Evolutionary conservation across 2,113 vertebrate species (phyloP).

Genomic region (Oceanites oceanicus): DNA sequence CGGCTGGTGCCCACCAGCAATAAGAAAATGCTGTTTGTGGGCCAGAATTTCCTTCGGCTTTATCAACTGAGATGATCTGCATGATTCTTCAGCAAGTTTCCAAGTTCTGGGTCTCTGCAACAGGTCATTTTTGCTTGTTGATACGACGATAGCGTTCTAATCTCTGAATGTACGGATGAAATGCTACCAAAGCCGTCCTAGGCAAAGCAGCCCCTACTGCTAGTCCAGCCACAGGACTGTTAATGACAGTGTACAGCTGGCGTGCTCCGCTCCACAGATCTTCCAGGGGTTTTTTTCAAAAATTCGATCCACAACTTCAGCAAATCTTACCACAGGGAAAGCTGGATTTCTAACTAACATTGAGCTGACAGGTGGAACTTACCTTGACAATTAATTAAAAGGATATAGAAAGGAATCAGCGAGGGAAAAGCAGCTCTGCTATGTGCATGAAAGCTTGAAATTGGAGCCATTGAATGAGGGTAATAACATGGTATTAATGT

Average conservation of each 20-base stretch:
- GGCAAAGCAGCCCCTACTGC: background rate
- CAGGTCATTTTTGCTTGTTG: background rate
- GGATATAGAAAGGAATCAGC: background rate
- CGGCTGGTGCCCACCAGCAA: background rate
- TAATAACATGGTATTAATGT: background rate
- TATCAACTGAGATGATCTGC: background rate
- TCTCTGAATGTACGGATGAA: too few species aligned
- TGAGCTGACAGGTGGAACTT: background rate
- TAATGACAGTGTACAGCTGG: fast-evolving
- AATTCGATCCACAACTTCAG: background rate
- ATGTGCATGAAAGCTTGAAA: background rate
- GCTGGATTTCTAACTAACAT: background rate
- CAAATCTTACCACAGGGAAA: background rate
- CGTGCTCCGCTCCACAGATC: background rate
- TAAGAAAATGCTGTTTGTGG: background rate
- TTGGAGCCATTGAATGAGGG: background rate
- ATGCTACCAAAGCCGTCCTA: background rate
- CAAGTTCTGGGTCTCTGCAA: background rate
- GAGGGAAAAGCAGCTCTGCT: background rate
- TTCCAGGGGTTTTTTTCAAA: background rate
- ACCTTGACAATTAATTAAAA: constrained; percentile 7
- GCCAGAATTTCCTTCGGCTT: background rate
- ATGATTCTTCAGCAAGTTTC: background rate
- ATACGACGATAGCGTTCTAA: background rate
- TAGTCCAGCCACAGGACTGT: background rate